Evolutionary conservation across 2,113 vertebrate genomes (phyloP).

Genomic region (Elephas maximus): DNA sequence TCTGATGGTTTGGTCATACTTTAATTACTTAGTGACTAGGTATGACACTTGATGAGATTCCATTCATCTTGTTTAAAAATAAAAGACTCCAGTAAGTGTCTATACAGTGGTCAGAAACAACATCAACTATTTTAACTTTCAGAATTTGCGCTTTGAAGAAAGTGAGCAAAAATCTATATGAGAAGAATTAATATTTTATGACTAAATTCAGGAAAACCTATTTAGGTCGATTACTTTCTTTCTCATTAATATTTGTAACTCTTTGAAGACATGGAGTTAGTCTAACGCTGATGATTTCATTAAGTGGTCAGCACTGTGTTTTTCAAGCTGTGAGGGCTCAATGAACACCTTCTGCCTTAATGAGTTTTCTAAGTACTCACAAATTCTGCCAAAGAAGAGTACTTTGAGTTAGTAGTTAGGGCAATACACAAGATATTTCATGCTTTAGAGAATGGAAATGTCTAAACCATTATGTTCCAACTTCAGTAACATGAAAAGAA

Average conservation of each 20-base stretch:
- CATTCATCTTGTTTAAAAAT: conserved; percentile 31
- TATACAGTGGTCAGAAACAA: conserved; percentile 14
- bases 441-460: conserved; percentile 32
- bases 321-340: neutral
- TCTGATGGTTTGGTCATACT: neutral
- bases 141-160: conserved; percentile 36
- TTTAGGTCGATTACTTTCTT: neutral
- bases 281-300: neutral
- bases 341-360: neutral
- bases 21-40: conserved; percentile 10
- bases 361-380: conserved; percentile 1
- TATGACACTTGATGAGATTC: neutral
- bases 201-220: conserved; percentile 53
- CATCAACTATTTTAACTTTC: conserved; percentile 6
- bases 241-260: conserved; percentile 36
- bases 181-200: conserved; percentile 32
- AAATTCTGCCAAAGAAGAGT: neutral
- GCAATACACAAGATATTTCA: neutral
- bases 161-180: neutral
- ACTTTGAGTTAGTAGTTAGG: conserved; percentile 51
- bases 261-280: neutral
- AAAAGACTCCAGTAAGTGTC: neutral
- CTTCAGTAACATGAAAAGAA: conserved; percentile 41
- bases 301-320: neutral
- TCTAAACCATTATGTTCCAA: conserved; percentile 23